Percentiles rank a stretch among this genome's conserved stretches.
phyloP scores from a whole-genome alignment of 2,797 vertebrate genomes.

The Echiichthys vipera region DNA sequence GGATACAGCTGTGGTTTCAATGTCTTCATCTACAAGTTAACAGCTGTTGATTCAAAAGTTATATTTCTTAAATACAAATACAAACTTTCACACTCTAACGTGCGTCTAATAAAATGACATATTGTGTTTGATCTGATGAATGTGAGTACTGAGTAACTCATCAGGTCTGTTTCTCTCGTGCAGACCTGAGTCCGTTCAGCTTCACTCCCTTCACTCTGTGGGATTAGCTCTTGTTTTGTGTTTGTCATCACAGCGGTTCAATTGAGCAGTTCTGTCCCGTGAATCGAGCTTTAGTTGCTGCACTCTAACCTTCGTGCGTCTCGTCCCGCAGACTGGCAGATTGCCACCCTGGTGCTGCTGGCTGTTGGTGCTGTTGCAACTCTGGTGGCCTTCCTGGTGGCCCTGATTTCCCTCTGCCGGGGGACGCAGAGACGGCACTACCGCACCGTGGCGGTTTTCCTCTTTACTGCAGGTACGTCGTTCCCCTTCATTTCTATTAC shows the following conservation, averaged over 20 bases:
- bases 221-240: slow-evolving; percentile 58
- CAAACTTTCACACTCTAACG: background rate
- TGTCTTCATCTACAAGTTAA: background rate
- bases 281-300: slow-evolving; percentile 54
- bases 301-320: slow-evolving; percentile 58
- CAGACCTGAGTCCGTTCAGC: slow-evolving; percentile 12
- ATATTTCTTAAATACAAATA: background rate
- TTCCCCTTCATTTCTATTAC: background rate
- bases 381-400: slow-evolving; percentile 84
- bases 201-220: slow-evolving; percentile 26
- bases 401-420: slow-evolving; percentile 85
- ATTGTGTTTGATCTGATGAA: background rate
- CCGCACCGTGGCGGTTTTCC: slow-evolving; percentile 84
- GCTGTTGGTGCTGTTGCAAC: slow-evolving; percentile 81
- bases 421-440: slow-evolving; percentile 84
- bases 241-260: slow-evolving; percentile 67
- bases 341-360: slow-evolving; percentile 87
- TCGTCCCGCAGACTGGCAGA: slow-evolving; percentile 87
- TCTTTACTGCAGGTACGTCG: slow-evolving; percentile 85
- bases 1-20: background rate
- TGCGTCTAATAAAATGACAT: background rate
- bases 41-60: background rate
- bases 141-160: background rate
- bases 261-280: slow-evolving; percentile 41
- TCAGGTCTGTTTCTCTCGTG: background rate